phyloP scores from a whole-genome alignment of 1,140 invertebrate genomes.

The Hypothenemus hampei region DNA sequence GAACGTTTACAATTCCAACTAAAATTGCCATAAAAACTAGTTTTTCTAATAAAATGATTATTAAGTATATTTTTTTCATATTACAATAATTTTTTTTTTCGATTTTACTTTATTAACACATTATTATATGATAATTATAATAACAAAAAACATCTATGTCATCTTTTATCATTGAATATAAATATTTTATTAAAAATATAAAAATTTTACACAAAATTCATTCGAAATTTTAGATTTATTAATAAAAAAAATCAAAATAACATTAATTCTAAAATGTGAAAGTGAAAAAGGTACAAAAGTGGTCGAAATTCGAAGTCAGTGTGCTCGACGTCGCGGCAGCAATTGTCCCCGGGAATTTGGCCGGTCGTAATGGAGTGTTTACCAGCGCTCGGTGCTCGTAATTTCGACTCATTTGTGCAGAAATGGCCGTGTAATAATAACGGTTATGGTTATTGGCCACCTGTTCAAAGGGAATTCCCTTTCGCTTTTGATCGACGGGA shows the following conservation, averaged over 20 bases:
- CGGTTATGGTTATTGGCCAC: conserved; percentile 48
- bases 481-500: conserved; percentile 37
- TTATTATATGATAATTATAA: no score
- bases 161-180: no score
- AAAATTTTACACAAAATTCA: no score
- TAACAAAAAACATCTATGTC: no score
- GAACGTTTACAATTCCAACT: no score
- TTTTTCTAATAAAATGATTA: no score
- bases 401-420: conserved; percentile 48
- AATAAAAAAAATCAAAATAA: neutral
- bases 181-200: no score
- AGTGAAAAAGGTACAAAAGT: conserved; percentile 19
- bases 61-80: no score
- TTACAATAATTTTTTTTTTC: no score
- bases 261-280: conserved; percentile 14
- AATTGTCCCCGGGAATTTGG: conserved; percentile 43
- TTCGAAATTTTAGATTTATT: no score
- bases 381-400: conserved; percentile 45
- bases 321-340: conserved; percentile 18
- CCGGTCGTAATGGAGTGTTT: conserved; percentile 46
- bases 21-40: no score
- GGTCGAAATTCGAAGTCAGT: conserved; percentile 5
- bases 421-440: conserved; percentile 47
- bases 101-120: no score
- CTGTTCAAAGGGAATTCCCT: conserved; percentile 40